These are phyloP conservation scores for Argentina silus DNA, from an alignment of 2,797 vertebrate genomes.

Conservation along the genomic window DNA sequence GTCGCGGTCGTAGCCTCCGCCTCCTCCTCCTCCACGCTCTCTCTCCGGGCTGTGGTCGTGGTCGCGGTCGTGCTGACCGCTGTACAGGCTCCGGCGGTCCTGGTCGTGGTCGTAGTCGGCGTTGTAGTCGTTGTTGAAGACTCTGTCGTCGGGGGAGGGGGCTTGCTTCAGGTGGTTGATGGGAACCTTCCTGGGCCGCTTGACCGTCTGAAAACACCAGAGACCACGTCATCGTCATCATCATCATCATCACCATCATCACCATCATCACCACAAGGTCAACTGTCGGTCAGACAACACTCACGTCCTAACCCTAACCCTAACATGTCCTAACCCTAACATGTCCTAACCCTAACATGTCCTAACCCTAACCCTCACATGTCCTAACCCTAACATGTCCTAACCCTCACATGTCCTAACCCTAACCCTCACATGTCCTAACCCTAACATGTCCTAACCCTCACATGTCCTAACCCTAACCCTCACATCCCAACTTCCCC, in stretches of 20 bases:
- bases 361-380: no score
- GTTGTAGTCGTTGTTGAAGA: slow-evolving; percentile 85
- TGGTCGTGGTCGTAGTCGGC: slow-evolving; percentile 82
- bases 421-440: no score
- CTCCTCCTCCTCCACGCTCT: slow-evolving; percentile 1
- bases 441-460: neutral
- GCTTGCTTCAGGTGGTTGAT: slow-evolving; percentile 73
- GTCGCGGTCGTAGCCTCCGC: slow-evolving; percentile 56
- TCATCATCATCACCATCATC: neutral
- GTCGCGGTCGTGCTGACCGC: slow-evolving; percentile 41
- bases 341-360: neutral
- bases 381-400: no score
- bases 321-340: neutral
- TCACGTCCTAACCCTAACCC: neutral
- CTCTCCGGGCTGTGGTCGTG: slow-evolving; percentile 71
- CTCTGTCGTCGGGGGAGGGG: slow-evolving; percentile 81
- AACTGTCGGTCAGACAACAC: neutral
- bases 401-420: no score
- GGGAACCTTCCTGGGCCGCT: slow-evolving; percentile 87
- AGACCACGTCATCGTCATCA: neutral
- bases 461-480: neutral
- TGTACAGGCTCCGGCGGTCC: slow-evolving; percentile 86
- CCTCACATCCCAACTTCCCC: neutral
- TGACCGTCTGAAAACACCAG: slow-evolving; percentile 81
- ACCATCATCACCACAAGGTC: neutral